Base-by-base conservation (phyloP, 2,113 vertebrate species). In the Anthoscopus minutus region DNA sequence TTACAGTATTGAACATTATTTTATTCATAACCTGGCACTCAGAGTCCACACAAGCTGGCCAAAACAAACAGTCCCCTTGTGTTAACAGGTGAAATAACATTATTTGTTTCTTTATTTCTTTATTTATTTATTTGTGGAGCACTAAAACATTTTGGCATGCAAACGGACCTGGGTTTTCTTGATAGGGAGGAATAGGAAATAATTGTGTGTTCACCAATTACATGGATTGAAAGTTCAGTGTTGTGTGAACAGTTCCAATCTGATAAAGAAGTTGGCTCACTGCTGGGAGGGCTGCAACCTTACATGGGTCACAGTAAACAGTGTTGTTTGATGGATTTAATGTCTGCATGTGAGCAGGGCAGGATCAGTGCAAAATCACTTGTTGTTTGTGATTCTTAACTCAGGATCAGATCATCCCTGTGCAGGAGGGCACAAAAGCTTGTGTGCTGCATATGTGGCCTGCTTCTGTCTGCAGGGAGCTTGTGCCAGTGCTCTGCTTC, bases 41-140 rank as follows among this genome's bases (percentile, higher is more conserved):
- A 40, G 28, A 89, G 84, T 38, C 58, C 8, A 6, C 24, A 45
- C 78, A 73, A 38, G 13, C 10, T 45, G 50, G 92, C 95, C 96
- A 96, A 88, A 90, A 62, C 66, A 94, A 95, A 92, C 72, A 96
- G 56, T 82, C 69, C 45, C 76, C 4, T 2, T 92, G 82, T 94
- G 86, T 89, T 96, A 94, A 94, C 91, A 96, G 97, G 96, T 96
- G 94, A 67, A 92, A 93, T 73, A 94, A 91, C 53, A 25, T 81
- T 88, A 81, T 96, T 94, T 94, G 88, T 48, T 76, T 79, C 30
- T 51, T 74, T 88, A 42, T 89, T 91, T 95, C 88, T 82, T 58
- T 85, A 40, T 30, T 65, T 82, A n/a, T 90, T 92, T 96, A 77
- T 83, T 91, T 93, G 61, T 84, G 62, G 91, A 53, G 37, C 57